These are phyloP conservation scores for Acrobasis repandana DNA, from an alignment of 2,888 invertebrate genomes.

Conservation along the genomic window DNA sequence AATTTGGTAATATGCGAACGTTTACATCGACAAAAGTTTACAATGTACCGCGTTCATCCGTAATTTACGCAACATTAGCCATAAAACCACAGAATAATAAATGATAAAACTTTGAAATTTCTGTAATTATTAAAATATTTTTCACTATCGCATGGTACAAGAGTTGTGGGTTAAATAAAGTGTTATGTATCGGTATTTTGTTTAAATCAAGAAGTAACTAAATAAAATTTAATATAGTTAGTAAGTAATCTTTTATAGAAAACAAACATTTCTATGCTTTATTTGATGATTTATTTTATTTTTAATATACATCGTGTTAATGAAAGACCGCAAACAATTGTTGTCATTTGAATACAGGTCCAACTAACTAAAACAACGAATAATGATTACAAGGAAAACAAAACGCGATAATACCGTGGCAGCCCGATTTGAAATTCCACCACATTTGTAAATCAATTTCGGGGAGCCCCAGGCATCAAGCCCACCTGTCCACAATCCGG, in stretches of 20 bases:
- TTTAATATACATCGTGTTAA: too few relatives aligned
- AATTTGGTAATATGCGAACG: conserved; percentile 32
- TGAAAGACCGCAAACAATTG: background rate
- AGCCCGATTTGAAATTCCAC: conserved; percentile 41
- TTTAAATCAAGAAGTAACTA: too few relatives aligned
- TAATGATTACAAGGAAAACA: conserved; percentile 1
- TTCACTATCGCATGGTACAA: too few relatives aligned
- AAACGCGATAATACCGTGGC: background rate
- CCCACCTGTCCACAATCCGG: conserved; percentile 69
- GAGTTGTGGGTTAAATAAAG: too few relatives aligned
- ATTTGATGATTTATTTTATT: too few relatives aligned
- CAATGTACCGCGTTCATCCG: background rate
- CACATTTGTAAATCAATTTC: conserved; percentile 47
- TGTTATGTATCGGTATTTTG: too few relatives aligned
- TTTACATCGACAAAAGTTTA: background rate
- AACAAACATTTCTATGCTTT: background rate
- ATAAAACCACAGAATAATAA: too few relatives aligned
- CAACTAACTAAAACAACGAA: background rate
- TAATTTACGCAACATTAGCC: background rate
- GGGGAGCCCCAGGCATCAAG: conserved; percentile 43
- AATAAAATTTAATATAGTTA: too few relatives aligned
- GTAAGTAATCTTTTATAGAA: too few relatives aligned
- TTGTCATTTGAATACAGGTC: background rate
- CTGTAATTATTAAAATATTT: too few relatives aligned
- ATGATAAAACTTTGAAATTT: too few relatives aligned